Evolutionary conservation across 2,888 invertebrate genomes (phyloP), one percentile per base, ranked within the genome.

Genomic region (Mimachlamys varia): DNA sequence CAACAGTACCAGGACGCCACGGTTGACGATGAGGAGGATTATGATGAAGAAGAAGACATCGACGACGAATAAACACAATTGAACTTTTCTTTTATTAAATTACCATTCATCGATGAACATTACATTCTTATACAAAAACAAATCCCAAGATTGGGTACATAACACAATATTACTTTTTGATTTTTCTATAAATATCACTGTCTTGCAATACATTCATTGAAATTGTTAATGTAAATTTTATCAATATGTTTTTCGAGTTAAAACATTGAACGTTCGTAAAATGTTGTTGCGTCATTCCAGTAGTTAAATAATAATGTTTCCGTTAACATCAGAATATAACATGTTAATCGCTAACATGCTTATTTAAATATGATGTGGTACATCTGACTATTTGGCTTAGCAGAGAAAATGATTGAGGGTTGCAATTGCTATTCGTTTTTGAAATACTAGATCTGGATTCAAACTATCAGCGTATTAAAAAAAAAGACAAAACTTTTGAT

Each of bases 21-120:
- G 76, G 98, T 98, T 95, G 98, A 96, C 91, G 96, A 95, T 88
- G 95, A 95, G 88, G 50, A 49, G 10, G 90, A 58, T 0, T 89
- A 89, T 88, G 89, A 88, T n/a, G 90, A 91, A 17, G 89, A 89
- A 33, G 89, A 90, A 19, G 91, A 50, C 19, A 90, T n/a, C 7
- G 90, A 87, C 22, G 89, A 22, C 15, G 88, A 88, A 38, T 89
- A 38, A 33, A 33, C 38, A 7, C n/a, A n/a, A 22, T 7, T 58
- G 58, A 22, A 53, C 19, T 12, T 38, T 62, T 22, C 15, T 38
- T 89, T 55, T 44, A 27, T 0, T 55, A 58, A 5, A 89, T 38
- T 22, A 62, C 7, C 44, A 44, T 44, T 44, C 44, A n/a, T 38
- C 62, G 0, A 22, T 58, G 37, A 15, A 37, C 37, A 37, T 89